phyloP scores from a whole-genome alignment of 2,113 vertebrate species.

The Catagonus wagneri region DNA sequence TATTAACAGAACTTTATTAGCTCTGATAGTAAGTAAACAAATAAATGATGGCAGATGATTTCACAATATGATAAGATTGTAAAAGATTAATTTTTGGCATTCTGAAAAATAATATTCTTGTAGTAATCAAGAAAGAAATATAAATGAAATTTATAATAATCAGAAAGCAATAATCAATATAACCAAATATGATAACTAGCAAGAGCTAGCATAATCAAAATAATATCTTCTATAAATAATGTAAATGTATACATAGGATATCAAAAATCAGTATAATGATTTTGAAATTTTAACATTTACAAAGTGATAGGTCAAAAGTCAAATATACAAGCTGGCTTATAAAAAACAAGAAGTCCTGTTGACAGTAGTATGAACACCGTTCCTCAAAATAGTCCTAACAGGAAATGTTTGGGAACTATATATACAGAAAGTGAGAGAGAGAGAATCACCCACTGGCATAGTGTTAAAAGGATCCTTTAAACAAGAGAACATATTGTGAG shows the following conservation, averaged over 20 bases:
- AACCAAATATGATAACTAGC: neutral
- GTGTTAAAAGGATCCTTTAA: neutral
- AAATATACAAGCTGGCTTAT: neutral
- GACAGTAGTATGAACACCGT: neutral
- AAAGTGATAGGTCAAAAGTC: neutral
- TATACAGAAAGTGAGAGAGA: neutral
- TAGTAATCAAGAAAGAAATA: neutral
- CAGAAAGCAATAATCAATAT: neutral
- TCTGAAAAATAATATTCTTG: neutral
- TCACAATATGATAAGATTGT: neutral
- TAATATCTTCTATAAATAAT: neutral
- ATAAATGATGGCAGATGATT: slow-evolving; percentile 29
- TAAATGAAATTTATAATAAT: neutral
- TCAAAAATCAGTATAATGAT: neutral
- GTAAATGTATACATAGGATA: neutral
- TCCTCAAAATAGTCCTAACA: neutral
- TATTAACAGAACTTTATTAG: slow-evolving; percentile 16
- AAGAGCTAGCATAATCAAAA: slow-evolving; percentile 6
- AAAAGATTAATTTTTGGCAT: neutral
- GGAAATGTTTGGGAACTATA: neutral
- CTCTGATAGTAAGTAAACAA: neutral
- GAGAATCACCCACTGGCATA: neutral
- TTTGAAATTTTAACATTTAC: neutral
- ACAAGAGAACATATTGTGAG: neutral
- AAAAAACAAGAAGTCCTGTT: neutral